phyloP scores from a whole-genome alignment of 2,113 vertebrate species.

The Odocoileus virginianus region DNA sequence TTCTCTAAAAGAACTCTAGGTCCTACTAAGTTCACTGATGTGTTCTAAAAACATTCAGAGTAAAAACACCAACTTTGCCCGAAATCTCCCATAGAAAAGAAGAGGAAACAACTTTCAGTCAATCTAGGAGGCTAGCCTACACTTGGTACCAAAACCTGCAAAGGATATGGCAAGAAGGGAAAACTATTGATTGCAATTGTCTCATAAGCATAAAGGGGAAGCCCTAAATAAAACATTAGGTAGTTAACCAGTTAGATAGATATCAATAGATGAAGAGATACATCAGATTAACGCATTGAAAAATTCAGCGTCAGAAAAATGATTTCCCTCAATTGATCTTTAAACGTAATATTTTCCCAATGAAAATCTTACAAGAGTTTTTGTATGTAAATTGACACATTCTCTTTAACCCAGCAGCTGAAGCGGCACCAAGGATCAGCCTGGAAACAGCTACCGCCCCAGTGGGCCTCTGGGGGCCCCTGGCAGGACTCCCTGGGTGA shows the following conservation, averaged over 20 bases:
- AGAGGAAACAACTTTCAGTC: not conserved
- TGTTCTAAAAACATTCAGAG: not conserved
- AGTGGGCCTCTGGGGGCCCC: not conserved
- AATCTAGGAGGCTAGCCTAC: not conserved
- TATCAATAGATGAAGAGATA: not conserved
- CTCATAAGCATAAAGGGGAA: not conserved
- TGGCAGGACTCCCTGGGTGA: not conserved
- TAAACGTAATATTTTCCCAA: not conserved
- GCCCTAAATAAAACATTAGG: not conserved
- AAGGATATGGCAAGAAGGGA: not conserved
- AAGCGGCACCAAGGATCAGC: not conserved
- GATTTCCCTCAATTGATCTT: not conserved
- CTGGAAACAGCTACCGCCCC: not conserved
- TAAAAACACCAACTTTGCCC: not conserved
- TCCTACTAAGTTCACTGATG: not conserved
- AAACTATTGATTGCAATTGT: not conserved
- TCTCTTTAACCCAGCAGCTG: not conserved
- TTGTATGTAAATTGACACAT: not conserved
- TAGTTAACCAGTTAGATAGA: not conserved
- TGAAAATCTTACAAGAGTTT: not conserved
- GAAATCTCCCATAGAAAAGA: not conserved
- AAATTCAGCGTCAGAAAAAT: not conserved
- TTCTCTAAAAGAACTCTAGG: not conserved
- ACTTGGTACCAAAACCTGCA: not conserved
- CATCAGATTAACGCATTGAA: not conserved